Evolutionary conservation across 2,113 vertebrate species (phyloP).

Genomic region (Anarhynchus alexandrinus): DNA sequence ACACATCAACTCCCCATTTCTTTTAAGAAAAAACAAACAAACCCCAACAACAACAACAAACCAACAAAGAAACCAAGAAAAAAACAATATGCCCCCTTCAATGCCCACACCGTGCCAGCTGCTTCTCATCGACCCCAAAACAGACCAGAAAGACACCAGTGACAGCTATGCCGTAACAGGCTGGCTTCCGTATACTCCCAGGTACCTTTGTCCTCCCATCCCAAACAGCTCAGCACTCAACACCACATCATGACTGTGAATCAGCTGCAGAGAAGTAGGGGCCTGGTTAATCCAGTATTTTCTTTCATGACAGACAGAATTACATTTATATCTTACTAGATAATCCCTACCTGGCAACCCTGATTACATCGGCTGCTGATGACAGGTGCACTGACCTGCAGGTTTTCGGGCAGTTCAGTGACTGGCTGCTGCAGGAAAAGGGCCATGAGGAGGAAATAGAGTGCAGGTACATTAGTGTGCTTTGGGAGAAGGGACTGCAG

Average conservation of each 20-base stretch:
- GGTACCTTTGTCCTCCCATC: not conserved
- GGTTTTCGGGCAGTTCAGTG: slow-evolving; percentile 93
- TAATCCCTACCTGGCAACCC: slow-evolving; percentile 79
- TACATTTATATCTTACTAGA: slow-evolving; percentile 19
- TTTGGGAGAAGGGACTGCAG: slow-evolving; percentile 95
- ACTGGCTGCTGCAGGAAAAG: slow-evolving; percentile 97
- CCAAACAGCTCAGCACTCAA: not conserved
- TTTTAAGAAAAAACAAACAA: not conserved
- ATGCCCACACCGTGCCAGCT: not conserved
- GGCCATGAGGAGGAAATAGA: slow-evolving; percentile 98
- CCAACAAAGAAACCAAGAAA: not conserved
- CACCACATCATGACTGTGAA: not conserved
- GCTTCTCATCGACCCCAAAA: not conserved
- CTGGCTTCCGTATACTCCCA: not conserved
- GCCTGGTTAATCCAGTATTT: not conserved
- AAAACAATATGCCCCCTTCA: not conserved
- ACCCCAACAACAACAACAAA: too few species aligned
- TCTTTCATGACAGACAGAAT: not conserved
- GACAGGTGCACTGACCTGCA: slow-evolving; percentile 90
- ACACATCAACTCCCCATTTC: not conserved
- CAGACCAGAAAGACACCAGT: not conserved
- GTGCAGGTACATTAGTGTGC: slow-evolving; percentile 95
- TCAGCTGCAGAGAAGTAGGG: not conserved
- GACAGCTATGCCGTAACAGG: not conserved
- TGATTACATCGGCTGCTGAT: slow-evolving; percentile 76